Evolutionary conservation across 2,888 invertebrate species (phyloP).

Genomic region (Nephrocerus scutellatus): DNA sequence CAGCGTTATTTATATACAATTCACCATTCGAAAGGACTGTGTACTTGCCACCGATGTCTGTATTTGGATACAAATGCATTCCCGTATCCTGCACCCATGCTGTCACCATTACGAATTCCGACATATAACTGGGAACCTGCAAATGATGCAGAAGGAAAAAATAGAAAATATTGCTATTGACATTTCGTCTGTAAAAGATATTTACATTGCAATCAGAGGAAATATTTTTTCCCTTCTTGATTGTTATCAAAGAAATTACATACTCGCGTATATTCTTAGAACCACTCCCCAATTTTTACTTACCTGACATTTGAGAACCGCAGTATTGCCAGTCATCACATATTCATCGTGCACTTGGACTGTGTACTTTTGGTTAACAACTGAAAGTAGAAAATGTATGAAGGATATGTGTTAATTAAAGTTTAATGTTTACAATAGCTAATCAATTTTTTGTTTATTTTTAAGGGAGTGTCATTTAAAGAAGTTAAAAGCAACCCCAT

Average conservation of each 20-base stretch:
- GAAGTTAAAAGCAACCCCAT: too few species aligned
- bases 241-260: neutral
- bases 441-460: too few species aligned
- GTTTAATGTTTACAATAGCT: too few species aligned
- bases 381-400: slow-evolving; percentile 55
- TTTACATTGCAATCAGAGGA: too few species aligned
- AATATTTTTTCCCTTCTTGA: too few species aligned
- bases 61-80: slow-evolving; percentile 70
- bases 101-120: slow-evolving; percentile 79
- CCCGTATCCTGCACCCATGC: slow-evolving; percentile 84
- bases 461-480: too few species aligned
- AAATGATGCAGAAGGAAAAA: slow-evolving; percentile 9
- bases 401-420: too few species aligned
- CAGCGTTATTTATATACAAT: slow-evolving; percentile 73
- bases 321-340: slow-evolving; percentile 85
- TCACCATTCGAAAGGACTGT: slow-evolving; percentile 74
- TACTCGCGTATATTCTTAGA: neutral
- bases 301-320: slow-evolving; percentile 75
- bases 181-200: too few species aligned
- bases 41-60: slow-evolving; percentile 69
- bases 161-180: slow-evolving; percentile 3
- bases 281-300: slow-evolving; percentile 20
- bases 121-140: slow-evolving; percentile 74
- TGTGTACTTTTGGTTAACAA: slow-evolving; percentile 77
- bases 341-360: slow-evolving; percentile 87